Evolutionary conservation across 2,797 vertebrate species (phyloP), one percentile per base, ranked within the genome.

Genomic region (Toxotes lorentzi): DNA sequence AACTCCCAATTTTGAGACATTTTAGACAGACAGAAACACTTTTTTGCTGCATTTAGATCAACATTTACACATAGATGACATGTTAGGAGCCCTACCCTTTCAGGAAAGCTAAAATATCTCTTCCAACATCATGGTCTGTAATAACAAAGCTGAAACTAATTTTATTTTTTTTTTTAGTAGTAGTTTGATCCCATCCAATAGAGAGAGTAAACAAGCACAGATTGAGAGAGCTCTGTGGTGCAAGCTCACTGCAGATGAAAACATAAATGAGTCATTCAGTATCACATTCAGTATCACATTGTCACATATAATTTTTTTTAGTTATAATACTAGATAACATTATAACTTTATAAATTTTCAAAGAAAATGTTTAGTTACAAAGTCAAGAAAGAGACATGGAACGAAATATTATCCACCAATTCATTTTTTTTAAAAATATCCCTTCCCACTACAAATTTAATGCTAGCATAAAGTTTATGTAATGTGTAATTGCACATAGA

Each of bases 191-290:
- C 32, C 2, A 24, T 35, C 10, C 17, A 17, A 21, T 11, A 38
- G 27, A 30, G 27, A 30, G 27, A 30, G 12, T 16, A 65, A 13
- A 40, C 7, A 16, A 60, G 10, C 19, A 50, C 23, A 35, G 43
- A 63, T 17, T 45, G 1, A 19, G 43, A 5, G 13, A 41, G 40
- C 13, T 24, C 24, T 7, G 24, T 30, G 14, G 51, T 16, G 51
- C 7, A 30, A 16, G 14, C 51, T 17, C 51, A 30, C 51, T 30
- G 24, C 51, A 54, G 14, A 54, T 14, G 24, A 30, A 54, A 16
- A 50, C 4, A 54, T 17, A 38, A 69, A 27, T 58, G 58, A 80
- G 47, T 68, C 64, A 66, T 54, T 67, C 47, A 35, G 1, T 41
- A 35, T 34, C 47, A 38, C 64, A 66, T 54, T 67, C 47, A 35